These are phyloP conservation scores for Vireo griseus DNA, from an alignment of 2,797 vertebrate species.

Conservation along the genomic window DNA sequence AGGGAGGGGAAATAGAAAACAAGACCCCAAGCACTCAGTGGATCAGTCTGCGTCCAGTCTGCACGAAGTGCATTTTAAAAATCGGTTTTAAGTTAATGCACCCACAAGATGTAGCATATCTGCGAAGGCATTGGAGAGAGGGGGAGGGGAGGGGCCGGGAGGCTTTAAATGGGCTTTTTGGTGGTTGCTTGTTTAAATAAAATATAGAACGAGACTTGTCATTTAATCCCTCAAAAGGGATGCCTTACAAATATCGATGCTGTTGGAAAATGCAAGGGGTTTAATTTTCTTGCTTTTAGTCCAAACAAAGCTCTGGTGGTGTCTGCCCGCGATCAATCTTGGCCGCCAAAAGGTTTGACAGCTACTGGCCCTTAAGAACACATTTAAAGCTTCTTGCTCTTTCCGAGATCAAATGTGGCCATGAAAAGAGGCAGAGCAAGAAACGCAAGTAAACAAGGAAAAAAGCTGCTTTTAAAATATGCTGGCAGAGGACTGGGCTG, in stretches of 20 bases:
- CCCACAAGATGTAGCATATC: slow-evolving; percentile 53
- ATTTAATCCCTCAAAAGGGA: slow-evolving; percentile 65
- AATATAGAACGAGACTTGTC: slow-evolving; percentile 65
- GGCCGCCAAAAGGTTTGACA: slow-evolving; percentile 97
- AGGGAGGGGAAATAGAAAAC: fast-evolving
- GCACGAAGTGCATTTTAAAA: slow-evolving; percentile 11
- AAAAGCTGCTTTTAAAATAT: slow-evolving; percentile 66
- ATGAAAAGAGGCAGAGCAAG: slow-evolving; percentile 82
- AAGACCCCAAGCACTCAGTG: not conserved
- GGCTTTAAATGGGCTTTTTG: slow-evolving; percentile 54
- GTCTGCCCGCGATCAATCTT: slow-evolving; percentile 96
- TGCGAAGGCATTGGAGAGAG: slow-evolving; percentile 60
- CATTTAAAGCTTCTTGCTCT: slow-evolving; percentile 94
- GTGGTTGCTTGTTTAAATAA: slow-evolving; percentile 67
- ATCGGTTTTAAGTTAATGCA: slow-evolving; percentile 52
- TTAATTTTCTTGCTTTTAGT: slow-evolving; percentile 92
- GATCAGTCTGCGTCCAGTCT: not conserved
- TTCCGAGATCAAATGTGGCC: slow-evolving; percentile 89
- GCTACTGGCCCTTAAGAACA: slow-evolving; percentile 97
- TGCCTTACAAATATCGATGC: slow-evolving; percentile 75
- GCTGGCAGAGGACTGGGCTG: slow-evolving; percentile 45
- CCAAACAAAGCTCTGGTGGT: slow-evolving; percentile 97
- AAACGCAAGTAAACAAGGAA: slow-evolving; percentile 80
- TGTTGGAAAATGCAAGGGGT: slow-evolving; percentile 76
- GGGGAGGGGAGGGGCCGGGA: slow-evolving; percentile 55